These are phyloP conservation scores for Flexamia atlantica DNA, from an alignment of 2,888 invertebrate species.

Conservation along the genomic window DNA sequence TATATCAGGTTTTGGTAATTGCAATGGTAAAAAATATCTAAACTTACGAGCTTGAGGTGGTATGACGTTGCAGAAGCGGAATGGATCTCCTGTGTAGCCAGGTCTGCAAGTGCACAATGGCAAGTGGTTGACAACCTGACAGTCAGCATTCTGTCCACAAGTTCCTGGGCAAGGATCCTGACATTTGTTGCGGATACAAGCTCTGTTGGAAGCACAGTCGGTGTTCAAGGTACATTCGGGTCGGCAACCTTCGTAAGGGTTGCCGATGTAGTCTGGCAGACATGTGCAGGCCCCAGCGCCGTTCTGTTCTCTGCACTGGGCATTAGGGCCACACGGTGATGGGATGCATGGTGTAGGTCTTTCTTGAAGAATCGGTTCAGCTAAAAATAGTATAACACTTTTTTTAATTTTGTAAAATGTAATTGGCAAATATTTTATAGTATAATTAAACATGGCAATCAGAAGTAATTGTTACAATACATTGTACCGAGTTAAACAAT, in stretches of 20 bases:
- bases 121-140: constrained; percentile 86
- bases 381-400: constrained; percentile 2
- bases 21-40: too few species aligned
- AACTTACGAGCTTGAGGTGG: constrained; percentile 73
- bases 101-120: constrained; percentile 85
- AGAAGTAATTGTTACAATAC: too few species aligned
- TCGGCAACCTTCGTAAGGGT: constrained; percentile 86
- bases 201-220: constrained; percentile 84
- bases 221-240: constrained; percentile 89
- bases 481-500: too few species aligned
- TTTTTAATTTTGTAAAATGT: not conserved
- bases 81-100: constrained; percentile 86
- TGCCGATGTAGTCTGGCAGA: constrained; percentile 83
- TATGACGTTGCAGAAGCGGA: constrained; percentile 78
- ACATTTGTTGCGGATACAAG: constrained; percentile 88
- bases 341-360: constrained; percentile 81
- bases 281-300: constrained; percentile 88
- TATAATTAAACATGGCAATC: too few species aligned
- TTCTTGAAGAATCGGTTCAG: constrained; percentile 67
- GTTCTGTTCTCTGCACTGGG: constrained; percentile 84
- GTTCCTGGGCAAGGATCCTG: constrained; percentile 86
- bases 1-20: too few species aligned
- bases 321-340: constrained; percentile 87
- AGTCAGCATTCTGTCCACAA: constrained; percentile 86
- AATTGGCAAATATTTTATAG: too few species aligned